Conservation (phyloP, 2,797 vertebrate species). For the Philypnodon macrostomus region DNA sequence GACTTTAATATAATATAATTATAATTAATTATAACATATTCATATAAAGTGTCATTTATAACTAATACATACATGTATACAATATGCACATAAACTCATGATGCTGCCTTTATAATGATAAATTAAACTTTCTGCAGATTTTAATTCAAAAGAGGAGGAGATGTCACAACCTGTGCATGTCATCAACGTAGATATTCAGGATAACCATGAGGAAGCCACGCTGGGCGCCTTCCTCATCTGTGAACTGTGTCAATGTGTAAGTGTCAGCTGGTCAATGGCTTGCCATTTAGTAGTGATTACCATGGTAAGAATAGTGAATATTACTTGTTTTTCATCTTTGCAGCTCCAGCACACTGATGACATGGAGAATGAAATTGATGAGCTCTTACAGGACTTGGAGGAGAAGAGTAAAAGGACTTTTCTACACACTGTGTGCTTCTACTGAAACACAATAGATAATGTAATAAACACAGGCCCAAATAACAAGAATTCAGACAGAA, state of each 20-base stretch:
- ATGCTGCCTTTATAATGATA: too few species aligned
- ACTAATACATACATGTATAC: too few species aligned
- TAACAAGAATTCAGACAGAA: slow-evolving; percentile 46
- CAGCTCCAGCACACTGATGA: slow-evolving; percentile 98
- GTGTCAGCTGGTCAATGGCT: slow-evolving; percentile 69
- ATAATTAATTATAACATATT: too few species aligned
- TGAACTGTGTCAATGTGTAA: slow-evolving; percentile 98
- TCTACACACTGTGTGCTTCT: slow-evolving; percentile 97
- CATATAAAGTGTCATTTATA: too few species aligned
- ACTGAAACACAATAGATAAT: slow-evolving; percentile 76
- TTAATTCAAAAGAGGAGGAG: slow-evolving; percentile 95
- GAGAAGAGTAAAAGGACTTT: slow-evolving; percentile 95
- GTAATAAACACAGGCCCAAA: slow-evolving; percentile 58
- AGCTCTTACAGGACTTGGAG: slow-evolving; percentile 96
- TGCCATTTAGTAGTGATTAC: too few species aligned
- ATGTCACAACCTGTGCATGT: slow-evolving; percentile 94
- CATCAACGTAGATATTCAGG: slow-evolving; percentile 98
- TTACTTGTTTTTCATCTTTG: slow-evolving; percentile 4
- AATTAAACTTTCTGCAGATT: slow-evolving; percentile 75
- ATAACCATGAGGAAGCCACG: slow-evolving; percentile 98
- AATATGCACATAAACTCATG: too few species aligned
- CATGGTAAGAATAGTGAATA: too few species aligned
- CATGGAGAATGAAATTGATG: slow-evolving; percentile 99
- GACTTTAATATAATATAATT: too few species aligned
- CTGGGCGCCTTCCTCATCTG: slow-evolving; percentile 98